These are phyloP conservation scores for Cheirogaleus major DNA, from an alignment of 2,797 vertebrate genomes.

Conservation along the genomic window DNA sequence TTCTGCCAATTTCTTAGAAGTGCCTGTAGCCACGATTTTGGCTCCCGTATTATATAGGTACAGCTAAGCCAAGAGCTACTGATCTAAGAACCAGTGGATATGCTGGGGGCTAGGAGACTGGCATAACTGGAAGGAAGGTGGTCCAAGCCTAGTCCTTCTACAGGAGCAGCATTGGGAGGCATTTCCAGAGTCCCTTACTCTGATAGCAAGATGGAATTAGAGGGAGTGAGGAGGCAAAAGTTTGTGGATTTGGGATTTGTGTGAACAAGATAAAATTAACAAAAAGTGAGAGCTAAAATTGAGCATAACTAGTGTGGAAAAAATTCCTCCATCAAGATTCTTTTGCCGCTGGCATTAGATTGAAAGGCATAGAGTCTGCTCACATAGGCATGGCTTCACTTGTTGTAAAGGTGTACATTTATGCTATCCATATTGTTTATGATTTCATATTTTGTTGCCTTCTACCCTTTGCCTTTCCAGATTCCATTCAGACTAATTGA, in stretches of 20 bases:
- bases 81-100: background rate
- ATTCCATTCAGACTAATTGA: slow-evolving; percentile 38
- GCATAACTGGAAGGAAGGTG: background rate
- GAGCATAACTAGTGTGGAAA: background rate
- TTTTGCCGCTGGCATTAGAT: background rate
- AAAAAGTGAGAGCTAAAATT: background rate
- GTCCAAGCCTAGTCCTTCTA: background rate
- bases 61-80: background rate
- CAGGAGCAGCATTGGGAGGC: background rate
- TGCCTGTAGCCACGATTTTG: background rate
- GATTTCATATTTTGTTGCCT: slow-evolving; percentile 22
- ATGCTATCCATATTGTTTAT: background rate
- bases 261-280: background rate
- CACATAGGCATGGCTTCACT: background rate
- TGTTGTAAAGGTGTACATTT: background rate
- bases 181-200: background rate
- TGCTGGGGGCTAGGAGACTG: background rate
- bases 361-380: background rate
- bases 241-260: background rate
- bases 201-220: background rate
- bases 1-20: background rate
- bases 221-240: background rate
- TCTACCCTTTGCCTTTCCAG: background rate
- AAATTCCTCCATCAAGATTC: background rate
- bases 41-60: background rate